phyloP scores from a whole-genome alignment of 2,113 vertebrate species.

The Rhineura floridana region DNA sequence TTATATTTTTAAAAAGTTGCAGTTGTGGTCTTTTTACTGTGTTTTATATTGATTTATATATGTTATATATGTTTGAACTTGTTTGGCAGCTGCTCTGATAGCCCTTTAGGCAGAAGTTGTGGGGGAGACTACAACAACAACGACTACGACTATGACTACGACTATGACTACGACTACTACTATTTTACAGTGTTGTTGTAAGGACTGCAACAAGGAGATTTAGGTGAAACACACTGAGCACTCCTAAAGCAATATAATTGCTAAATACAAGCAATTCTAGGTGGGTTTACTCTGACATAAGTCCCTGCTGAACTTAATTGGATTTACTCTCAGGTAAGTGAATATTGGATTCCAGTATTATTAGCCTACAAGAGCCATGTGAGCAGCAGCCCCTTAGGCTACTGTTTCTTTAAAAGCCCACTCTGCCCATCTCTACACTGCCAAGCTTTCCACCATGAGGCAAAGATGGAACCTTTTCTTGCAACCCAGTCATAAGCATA shows the following conservation, averaged over 20 bases:
- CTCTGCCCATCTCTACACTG: background rate
- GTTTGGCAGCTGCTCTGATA: background rate
- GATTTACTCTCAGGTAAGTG: background rate
- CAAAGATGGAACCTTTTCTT: background rate
- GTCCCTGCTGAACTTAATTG: background rate
- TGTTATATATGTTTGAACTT: background rate
- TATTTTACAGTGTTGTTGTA: background rate
- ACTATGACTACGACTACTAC: background rate
- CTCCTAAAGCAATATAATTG: background rate
- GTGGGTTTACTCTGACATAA: background rate
- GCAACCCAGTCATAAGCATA: background rate
- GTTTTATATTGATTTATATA: background rate
- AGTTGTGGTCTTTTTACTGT: background rate
- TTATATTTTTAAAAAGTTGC: background rate
- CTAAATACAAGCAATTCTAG: background rate
- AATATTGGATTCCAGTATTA: background rate
- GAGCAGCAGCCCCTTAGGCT: background rate
- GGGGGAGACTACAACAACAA: background rate
- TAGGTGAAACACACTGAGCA: background rate
- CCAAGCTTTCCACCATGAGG: background rate
- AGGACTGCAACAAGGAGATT: background rate
- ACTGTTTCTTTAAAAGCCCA: background rate
- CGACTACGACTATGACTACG: background rate
- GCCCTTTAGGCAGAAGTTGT: background rate
- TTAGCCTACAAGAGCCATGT: background rate